These are phyloP conservation scores for Diuraphis noxia DNA, from an alignment of 1,140 invertebrate genomes.

Conservation along the genomic window DNA sequence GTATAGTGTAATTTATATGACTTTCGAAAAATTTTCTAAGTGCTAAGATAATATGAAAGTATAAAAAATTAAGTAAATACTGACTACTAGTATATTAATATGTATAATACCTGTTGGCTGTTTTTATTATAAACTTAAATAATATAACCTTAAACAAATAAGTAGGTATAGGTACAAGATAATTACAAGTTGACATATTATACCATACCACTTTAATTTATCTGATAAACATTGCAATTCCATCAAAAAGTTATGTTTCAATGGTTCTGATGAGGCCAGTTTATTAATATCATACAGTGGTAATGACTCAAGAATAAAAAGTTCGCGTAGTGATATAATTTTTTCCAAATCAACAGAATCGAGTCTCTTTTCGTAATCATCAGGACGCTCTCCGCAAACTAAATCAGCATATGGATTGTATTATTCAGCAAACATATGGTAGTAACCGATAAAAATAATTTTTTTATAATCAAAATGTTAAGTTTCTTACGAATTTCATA, in stretches of 20 bases:
- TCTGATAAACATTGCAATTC: background rate
- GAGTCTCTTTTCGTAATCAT: background rate
- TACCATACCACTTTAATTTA: conserved; percentile 32
- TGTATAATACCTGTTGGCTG: background rate
- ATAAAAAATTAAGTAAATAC: background rate
- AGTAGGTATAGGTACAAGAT: background rate
- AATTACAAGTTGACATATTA: background rate
- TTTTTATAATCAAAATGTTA: background rate
- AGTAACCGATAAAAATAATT: background rate
- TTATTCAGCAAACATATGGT: background rate
- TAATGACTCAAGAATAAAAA: conserved; percentile 18
- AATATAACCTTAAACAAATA: background rate
- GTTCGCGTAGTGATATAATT: conserved; percentile 27
- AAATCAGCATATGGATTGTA: background rate
- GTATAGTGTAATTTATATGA: background rate
- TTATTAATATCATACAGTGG: background rate
- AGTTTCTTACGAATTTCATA: conserved; percentile 23
- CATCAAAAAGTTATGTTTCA: conserved; percentile 33
- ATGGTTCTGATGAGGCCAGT: conserved; percentile 1
- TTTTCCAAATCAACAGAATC: conserved; percentile 17
- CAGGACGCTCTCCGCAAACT: conserved; percentile 18
- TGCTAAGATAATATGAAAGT: background rate
- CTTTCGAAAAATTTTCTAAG: background rate
- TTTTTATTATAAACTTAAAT: background rate
- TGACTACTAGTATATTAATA: background rate